Evolutionary conservation across 2,888 invertebrate genomes (phyloP).

Genomic region (Drosophila macrospina): DNA sequence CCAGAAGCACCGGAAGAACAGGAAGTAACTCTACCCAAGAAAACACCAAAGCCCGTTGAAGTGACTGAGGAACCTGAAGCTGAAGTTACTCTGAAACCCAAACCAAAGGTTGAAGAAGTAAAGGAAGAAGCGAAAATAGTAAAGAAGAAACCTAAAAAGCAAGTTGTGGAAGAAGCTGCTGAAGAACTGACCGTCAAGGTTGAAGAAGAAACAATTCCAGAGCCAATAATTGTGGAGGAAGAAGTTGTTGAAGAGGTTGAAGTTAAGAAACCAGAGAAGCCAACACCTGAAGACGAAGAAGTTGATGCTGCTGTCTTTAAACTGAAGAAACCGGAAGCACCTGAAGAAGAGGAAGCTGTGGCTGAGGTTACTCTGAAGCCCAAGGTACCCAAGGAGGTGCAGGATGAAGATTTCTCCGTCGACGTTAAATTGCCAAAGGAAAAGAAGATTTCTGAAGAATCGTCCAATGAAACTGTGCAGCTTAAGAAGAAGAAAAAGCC

Average conservation of each 20-base stretch:
- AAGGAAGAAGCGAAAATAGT: constrained; percentile 72
- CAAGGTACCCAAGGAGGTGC: constrained; percentile 75
- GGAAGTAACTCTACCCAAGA: constrained; percentile 69
- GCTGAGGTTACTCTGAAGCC: constrained; percentile 84
- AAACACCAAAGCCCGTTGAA: constrained; percentile 58
- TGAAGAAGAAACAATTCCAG: constrained; percentile 73
- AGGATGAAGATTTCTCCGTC: constrained; percentile 83
- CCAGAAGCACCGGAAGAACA: constrained; percentile 76
- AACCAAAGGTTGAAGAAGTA: constrained; percentile 69
- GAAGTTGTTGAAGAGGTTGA: constrained; percentile 73
- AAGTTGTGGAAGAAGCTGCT: constrained; percentile 73
- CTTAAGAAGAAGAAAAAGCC: constrained; percentile 83
- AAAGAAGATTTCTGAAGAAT: constrained; percentile 81
- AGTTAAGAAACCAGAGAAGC: constrained; percentile 69
- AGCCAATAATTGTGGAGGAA: constrained; percentile 63
- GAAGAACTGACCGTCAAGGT: constrained; percentile 77
- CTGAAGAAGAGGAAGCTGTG: constrained; percentile 82
- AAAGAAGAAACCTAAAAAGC: constrained; percentile 80
- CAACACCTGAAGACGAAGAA: constrained; percentile 46
- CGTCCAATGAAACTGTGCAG: constrained; percentile 81
- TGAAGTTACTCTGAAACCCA: constrained; percentile 72
- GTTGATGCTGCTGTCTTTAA: constrained; percentile 80
- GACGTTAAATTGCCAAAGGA: constrained; percentile 80
- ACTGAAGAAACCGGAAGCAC: constrained; percentile 70
- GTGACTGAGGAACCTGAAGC: constrained; percentile 75